Percentiles rank a stretch among this genome's conserved stretches.
Evolutionary conservation across 2,888 invertebrate species (phyloP).

Genomic region (Epistrophe grossulariae): DNA sequence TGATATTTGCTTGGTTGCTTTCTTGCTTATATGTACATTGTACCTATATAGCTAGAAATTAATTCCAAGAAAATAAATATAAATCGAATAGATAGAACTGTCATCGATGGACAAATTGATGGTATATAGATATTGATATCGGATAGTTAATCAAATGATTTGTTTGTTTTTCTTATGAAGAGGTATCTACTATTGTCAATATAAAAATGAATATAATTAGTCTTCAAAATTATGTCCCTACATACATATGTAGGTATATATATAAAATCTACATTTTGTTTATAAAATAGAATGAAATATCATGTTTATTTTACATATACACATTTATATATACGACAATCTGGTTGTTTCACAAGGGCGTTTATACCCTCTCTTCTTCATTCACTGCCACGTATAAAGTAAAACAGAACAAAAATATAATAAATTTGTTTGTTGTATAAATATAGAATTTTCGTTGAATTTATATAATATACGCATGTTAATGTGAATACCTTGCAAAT

Average conservation of each 20-base stretch:
- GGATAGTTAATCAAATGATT: conserved; percentile 42
- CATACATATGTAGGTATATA: no score
- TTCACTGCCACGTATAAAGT: conserved; percentile 28
- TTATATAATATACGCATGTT: conserved; percentile 40
- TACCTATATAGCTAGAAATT: conserved; percentile 35
- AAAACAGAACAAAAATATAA: neutral
- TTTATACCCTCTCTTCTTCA: neutral
- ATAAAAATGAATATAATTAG: neutral
- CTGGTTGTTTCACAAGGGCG: neutral
- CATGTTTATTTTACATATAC: neutral
- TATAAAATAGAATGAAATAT: neutral
- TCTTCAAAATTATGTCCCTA: neutral
- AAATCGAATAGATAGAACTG: conserved; percentile 43
- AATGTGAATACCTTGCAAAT: conserved; percentile 18
- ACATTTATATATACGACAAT: neutral
- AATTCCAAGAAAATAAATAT: conserved; percentile 47
- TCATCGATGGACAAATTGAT: conserved; percentile 46
- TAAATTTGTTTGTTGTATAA: conserved; percentile 52
- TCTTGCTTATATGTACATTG: neutral
- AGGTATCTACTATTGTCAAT: neutral
- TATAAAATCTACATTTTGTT: neutral
- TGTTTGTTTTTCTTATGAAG: conserved; percentile 33
- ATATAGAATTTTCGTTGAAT: conserved; percentile 58
- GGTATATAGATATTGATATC: conserved; percentile 2
- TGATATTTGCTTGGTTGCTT: conserved; percentile 57